These are phyloP conservation scores for Alentia gelatinosa DNA, from an alignment of 2,888 invertebrate genomes.

Conservation along the genomic window DNA sequence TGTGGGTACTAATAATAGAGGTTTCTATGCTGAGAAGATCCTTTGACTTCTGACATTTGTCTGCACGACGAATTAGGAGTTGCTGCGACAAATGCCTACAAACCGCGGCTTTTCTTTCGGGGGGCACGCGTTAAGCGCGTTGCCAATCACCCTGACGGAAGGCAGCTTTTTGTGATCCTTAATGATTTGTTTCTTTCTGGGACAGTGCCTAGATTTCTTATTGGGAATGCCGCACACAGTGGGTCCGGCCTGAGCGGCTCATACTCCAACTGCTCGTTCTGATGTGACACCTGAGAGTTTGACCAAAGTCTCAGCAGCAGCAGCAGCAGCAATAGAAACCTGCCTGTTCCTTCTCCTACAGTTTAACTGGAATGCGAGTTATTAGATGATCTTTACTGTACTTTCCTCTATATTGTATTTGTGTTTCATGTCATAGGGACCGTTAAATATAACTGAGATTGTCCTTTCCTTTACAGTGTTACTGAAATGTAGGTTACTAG, in stretches of 20 bases:
- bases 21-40: neutral
- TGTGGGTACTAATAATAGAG: slow-evolving; percentile 3
- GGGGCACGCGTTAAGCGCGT: neutral
- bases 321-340: no score
- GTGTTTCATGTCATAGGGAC: no score
- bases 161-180: neutral
- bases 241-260: neutral
- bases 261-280: neutral
- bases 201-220: slow-evolving; percentile 6
- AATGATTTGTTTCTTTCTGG: neutral
- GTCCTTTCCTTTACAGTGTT: no score
- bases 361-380: no score
- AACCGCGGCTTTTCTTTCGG: neutral
- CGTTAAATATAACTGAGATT: no score
- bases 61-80: neutral
- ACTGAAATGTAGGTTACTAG: no score
- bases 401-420: no score
- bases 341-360: no score
- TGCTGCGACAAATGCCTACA: slow-evolving; percentile 3
- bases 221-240: neutral
- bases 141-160: neutral
- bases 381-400: no score
- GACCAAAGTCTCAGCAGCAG: no score
- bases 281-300: neutral
- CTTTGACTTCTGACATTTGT: slow-evolving; percentile 28